Conservation (phyloP, 2,113 vertebrate genomes). For the Galeopterus variegatus region DNA sequence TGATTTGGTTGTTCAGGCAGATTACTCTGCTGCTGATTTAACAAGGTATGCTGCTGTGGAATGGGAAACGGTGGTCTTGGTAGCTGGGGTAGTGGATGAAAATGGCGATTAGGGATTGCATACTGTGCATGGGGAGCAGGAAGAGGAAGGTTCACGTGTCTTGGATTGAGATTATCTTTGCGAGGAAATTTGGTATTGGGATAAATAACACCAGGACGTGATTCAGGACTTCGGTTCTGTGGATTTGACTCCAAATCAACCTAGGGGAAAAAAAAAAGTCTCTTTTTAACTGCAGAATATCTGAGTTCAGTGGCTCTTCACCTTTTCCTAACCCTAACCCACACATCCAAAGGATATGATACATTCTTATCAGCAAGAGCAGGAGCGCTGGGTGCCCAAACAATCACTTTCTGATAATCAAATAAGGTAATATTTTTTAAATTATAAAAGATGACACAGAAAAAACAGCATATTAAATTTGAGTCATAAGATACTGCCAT, state of each 20-base stretch:
- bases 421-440: neutral
- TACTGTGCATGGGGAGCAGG: constrained; percentile 94
- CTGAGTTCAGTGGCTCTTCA: neutral
- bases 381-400: neutral
- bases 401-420: constrained; percentile 55
- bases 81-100: constrained; percentile 93
- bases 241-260: constrained; percentile 93
- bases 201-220: constrained; percentile 91
- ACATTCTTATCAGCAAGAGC: neutral
- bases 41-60: constrained; percentile 89
- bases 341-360: neutral
- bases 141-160: constrained; percentile 95
- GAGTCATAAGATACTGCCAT: constrained; percentile 19
- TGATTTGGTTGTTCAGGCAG: constrained; percentile 89
- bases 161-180: constrained; percentile 94
- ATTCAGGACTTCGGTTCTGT: constrained; percentile 95
- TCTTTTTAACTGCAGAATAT: neutral
- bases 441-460: neutral
- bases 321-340: neutral
- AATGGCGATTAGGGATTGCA: constrained; percentile 90
- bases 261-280: constrained; percentile 84
- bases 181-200: constrained; percentile 94
- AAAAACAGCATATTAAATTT: neutral
- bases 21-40: constrained; percentile 89
- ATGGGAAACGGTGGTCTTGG: constrained; percentile 94